phyloP scores from a whole-genome alignment of 2,888 invertebrate species.

The Hydraecia micacea region DNA sequence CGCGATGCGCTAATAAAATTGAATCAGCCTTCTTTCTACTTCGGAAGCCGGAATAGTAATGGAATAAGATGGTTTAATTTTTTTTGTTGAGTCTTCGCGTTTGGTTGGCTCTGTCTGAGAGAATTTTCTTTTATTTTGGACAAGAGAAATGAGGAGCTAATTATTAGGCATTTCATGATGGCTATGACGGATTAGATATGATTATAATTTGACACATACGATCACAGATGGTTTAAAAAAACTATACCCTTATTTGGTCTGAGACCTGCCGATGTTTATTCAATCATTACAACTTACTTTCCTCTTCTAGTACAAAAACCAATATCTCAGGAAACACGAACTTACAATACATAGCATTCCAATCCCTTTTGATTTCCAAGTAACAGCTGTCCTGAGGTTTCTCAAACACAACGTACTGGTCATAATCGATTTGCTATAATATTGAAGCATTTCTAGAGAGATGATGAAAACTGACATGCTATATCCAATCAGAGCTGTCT shows the following conservation, averaged over 20 bases:
- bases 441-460: neutral
- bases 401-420: neutral
- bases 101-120: neutral
- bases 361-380: neutral
- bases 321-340: neutral
- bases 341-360: neutral
- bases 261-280: neutral
- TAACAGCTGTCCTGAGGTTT: neutral
- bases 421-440: neutral
- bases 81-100: constrained; percentile 23
- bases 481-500: constrained; percentile 24
- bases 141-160: neutral
- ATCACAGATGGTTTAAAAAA: neutral
- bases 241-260: no score
- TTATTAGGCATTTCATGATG: neutral
- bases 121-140: constrained; percentile 12
- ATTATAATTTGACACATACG: neutral
- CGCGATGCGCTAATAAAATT: constrained; percentile 79
- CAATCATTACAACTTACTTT: neutral
- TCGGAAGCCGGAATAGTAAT: constrained; percentile 65
- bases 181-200: neutral
- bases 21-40: constrained; percentile 74
- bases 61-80: constrained; percentile 56
- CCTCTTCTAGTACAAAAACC: neutral
- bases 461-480: constrained; percentile 10